These are phyloP conservation scores for Sciurus carolinensis DNA, from an alignment of 2,797 vertebrate species.

Conservation along the genomic window DNA sequence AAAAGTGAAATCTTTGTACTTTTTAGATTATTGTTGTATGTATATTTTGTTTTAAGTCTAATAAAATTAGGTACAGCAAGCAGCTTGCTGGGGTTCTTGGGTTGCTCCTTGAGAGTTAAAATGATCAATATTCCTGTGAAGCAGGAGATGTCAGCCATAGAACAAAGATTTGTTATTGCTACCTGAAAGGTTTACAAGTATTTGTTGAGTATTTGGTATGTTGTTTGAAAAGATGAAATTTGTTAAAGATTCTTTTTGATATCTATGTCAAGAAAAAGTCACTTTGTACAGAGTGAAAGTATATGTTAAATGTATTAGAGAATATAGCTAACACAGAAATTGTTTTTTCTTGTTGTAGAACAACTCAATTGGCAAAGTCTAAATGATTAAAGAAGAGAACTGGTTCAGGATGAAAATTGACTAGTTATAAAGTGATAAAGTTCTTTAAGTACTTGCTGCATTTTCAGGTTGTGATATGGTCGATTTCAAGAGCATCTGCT, in stretches of 20 bases:
- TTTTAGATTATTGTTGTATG: constrained; percentile 75
- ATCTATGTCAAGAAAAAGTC: constrained; percentile 68
- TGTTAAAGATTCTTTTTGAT: constrained; percentile 76
- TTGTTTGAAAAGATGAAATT: constrained; percentile 78
- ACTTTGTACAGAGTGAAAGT: constrained; percentile 52
- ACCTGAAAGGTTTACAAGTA: constrained; percentile 81
- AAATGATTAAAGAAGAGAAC: constrained; percentile 43
- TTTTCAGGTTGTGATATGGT: constrained; percentile 74
- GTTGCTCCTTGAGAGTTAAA: constrained; percentile 68
- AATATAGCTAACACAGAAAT: constrained; percentile 67
- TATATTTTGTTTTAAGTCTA: constrained; percentile 69
- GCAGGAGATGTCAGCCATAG: constrained; percentile 72
- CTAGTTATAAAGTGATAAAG: constrained; percentile 25
- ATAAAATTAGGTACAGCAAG: constrained; percentile 66
- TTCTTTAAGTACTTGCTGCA: not conserved
- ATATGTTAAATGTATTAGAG: constrained; percentile 72
- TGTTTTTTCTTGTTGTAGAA: constrained; percentile 58
- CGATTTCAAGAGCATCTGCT: constrained; percentile 76
- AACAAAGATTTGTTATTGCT: constrained; percentile 70
- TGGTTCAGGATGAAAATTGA: constrained; percentile 45
- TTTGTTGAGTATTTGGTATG: constrained; percentile 83
- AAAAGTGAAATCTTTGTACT: constrained; percentile 80
- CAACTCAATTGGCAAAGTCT: constrained; percentile 52
- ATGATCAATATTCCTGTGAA: constrained; percentile 50
- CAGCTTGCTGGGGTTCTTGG: constrained; percentile 68